These are phyloP conservation scores for Ditula angustiorana DNA, from an alignment of 2,888 invertebrate species.

Conservation along the genomic window DNA sequence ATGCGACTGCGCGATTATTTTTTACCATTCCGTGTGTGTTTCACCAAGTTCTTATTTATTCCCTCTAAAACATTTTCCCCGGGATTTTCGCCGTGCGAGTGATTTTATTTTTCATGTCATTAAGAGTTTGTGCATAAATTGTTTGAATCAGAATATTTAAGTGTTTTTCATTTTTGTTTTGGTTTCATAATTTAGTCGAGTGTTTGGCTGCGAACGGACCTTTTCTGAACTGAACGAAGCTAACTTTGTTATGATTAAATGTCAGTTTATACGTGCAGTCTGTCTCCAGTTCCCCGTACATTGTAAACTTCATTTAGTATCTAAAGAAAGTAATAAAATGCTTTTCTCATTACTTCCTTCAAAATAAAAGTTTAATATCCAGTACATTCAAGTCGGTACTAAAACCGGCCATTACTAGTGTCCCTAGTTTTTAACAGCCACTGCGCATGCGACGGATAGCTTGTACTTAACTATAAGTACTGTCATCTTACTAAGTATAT, in stretches of 20 bases:
- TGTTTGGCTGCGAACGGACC: not conserved
- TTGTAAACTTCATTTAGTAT: constrained; percentile 4
- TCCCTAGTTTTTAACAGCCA: not conserved
- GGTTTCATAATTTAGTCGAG: not conserved
- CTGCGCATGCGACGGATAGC: too few relatives aligned
- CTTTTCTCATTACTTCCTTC: constrained; percentile 5
- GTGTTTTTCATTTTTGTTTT: not conserved
- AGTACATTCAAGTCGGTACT: constrained; percentile 8
- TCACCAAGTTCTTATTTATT: constrained; percentile 19
- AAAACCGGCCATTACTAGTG: constrained; percentile 2
- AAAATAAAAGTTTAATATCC: constrained; percentile 16
- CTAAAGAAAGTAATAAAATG: not conserved
- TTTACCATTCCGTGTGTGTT: constrained; percentile 25
- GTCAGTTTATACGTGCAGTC: not conserved
- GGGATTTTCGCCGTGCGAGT: not conserved
- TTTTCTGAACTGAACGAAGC: not conserved
- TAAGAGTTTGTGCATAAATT: constrained; percentile 1
- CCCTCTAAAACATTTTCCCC: constrained; percentile 4
- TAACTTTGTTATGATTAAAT: not conserved
- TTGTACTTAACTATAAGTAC: not conserved
- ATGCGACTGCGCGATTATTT: constrained; percentile 39
- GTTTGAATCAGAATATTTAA: not conserved
- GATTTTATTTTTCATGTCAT: constrained; percentile 1
- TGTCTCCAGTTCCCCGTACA: not conserved
- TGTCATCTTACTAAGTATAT: not conserved